Conservation (phyloP, 2,797 vertebrate species). For the Graptemys geographica region DNA sequence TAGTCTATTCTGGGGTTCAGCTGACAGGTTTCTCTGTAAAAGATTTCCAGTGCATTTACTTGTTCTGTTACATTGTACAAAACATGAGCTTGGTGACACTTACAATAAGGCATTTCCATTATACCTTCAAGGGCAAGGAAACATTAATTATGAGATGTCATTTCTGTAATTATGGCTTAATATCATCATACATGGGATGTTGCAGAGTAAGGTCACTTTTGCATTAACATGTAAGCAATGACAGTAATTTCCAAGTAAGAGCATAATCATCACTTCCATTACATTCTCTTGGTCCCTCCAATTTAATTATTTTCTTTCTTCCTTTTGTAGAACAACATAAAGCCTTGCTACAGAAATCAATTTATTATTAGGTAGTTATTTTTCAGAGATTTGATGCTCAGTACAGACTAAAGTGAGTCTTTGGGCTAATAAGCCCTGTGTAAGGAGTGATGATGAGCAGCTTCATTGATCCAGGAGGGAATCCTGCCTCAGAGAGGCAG, state of each 20-base stretch:
- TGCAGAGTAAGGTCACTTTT: not conserved
- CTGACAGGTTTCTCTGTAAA: not conserved
- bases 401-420: not conserved
- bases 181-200: conserved; percentile 4
- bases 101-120: not conserved
- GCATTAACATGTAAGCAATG: not conserved
- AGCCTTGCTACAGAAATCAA: not conserved
- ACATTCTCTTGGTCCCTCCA: not conserved
- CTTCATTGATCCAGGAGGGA: not conserved
- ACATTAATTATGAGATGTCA: not conserved
- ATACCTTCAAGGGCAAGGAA: not conserved
- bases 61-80: not conserved
- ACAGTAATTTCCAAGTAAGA: conserved; percentile 21
- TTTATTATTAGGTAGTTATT: conserved; percentile 12
- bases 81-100: not conserved
- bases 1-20: not conserved
- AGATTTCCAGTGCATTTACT: not conserved
- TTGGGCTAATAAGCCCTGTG: not conserved
- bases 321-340: conserved; percentile 1
- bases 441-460: not conserved
- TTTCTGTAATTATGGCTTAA: not conserved
- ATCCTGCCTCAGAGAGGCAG: not conserved
- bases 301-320: conserved; percentile 16
- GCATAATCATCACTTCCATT: conserved; percentile 3
- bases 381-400: not conserved